Percentiles rank a stretch among this genome's conserved stretches.
phyloP scores from a whole-genome alignment of 2,797 vertebrate genomes.

The Karalla daura region DNA sequence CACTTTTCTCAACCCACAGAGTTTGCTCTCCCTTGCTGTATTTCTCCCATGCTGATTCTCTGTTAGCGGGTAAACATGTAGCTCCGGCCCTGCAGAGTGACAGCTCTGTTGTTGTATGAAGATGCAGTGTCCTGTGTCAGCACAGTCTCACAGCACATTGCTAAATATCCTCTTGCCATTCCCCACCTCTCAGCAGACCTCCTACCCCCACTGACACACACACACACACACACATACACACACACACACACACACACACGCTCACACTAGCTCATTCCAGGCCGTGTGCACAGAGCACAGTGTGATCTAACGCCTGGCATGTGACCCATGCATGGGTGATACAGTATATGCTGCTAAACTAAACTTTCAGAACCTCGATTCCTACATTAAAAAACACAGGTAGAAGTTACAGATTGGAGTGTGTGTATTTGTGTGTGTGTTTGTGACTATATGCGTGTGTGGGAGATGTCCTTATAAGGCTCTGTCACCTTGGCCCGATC shows the following conservation, averaged over 20 bases:
- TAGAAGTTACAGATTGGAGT: neutral
- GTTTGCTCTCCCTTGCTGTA: neutral
- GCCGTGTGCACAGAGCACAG: conserved; percentile 36
- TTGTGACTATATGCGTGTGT: neutral
- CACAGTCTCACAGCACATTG: conserved; percentile 62
- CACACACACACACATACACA: conserved; percentile 25
- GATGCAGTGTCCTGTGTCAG: conserved; percentile 72
- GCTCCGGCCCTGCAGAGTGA: conserved; percentile 38
- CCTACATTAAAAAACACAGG: neutral
- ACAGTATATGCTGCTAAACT: neutral
- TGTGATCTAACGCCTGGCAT: conserved; percentile 44
- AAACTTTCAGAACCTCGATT: neutral
- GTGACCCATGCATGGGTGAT: conserved; percentile 39
- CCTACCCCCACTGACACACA: conserved; percentile 25
- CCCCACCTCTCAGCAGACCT: conserved; percentile 58
- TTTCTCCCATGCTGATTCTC: neutral
- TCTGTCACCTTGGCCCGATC: neutral
- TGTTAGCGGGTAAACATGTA: conserved; percentile 24
- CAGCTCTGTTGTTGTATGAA: conserved; percentile 58
- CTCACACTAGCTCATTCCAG: conserved; percentile 29
- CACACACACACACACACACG: conserved; percentile 11
- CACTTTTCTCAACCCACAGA: neutral
- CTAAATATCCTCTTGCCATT: conserved; percentile 69
- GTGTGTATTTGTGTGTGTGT: neutral
- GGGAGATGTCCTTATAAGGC: neutral